Evolutionary conservation across 2,888 invertebrate species (phyloP).

Genomic region (Meliscaeva auricollis): DNA sequence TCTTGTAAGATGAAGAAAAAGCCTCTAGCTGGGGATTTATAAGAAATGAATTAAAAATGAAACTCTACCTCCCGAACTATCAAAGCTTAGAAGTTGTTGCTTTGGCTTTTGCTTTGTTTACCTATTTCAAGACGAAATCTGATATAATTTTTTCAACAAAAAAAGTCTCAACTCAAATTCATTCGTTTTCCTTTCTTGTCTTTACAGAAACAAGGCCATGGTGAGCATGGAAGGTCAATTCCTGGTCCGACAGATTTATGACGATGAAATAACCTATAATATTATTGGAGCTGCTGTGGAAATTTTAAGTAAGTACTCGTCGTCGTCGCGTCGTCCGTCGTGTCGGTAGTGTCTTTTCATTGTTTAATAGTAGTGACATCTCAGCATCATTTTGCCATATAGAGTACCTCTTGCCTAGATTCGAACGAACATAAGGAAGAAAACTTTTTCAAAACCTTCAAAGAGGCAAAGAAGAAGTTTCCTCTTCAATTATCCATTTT

Average conservation of each 20-base stretch:
- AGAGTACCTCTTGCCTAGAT: background rate
- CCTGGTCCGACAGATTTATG: constrained; percentile 96
- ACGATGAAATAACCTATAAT: constrained; percentile 97
- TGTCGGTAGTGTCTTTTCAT: too few relatives aligned
- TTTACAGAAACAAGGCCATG: constrained; percentile 94
- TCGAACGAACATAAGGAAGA: background rate
- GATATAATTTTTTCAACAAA: background rate
- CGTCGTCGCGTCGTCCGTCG: too few relatives aligned
- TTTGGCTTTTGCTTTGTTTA: background rate
- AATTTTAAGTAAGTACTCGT: constrained; percentile 90
- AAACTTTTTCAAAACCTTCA: background rate
- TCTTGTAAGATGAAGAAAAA: too few relatives aligned
- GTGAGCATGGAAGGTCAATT: constrained; percentile 98
- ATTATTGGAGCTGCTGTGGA: constrained; percentile 96
- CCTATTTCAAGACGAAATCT: background rate
- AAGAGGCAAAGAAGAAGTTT: constrained; percentile 17
- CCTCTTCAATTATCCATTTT: constrained; percentile 53
- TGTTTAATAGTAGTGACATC: background rate
- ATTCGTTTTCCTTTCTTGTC: constrained; percentile 68
- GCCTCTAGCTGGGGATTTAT: too few relatives aligned
- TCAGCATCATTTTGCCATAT: background rate
- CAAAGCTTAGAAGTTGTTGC: background rate
- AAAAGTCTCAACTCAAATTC: background rate
- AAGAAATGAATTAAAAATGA: background rate
- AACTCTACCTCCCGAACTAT: background rate